Conservation (phyloP, 2,113 vertebrate species). For the Sylvia atricapilla region DNA sequence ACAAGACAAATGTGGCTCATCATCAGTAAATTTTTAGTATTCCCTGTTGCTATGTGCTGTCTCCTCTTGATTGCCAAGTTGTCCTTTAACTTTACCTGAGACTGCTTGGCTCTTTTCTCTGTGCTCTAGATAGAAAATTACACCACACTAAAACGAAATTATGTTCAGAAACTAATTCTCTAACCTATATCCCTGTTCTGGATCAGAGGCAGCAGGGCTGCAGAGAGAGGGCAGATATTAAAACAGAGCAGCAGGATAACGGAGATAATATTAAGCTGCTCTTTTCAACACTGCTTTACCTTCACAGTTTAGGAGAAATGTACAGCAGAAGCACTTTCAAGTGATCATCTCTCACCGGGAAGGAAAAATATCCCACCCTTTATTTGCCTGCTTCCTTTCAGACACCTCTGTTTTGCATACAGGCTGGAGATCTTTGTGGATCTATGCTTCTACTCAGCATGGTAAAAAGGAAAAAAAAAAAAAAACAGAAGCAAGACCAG, state of each 20-base stretch:
- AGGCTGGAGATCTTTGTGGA: not conserved
- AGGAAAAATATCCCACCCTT: not conserved
- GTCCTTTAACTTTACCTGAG: not conserved
- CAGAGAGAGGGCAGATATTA: rapidly evolving
- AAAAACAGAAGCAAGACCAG: not conserved
- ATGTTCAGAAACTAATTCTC: not conserved
- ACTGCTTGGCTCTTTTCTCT: not conserved
- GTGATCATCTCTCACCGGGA: not conserved
- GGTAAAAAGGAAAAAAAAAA: not conserved
- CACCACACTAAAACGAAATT: not conserved
- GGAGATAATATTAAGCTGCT: not conserved
- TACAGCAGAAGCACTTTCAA: not conserved
- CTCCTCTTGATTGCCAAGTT: not conserved
- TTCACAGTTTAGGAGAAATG: not conserved
- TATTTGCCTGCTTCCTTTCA: not conserved
- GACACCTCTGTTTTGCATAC: rapidly evolving
- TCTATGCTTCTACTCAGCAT: not conserved
- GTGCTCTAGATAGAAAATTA: not conserved
- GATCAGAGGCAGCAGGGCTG: not conserved
- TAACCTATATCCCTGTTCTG: not conserved
- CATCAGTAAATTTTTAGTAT: not conserved
- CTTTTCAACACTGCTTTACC: not conserved
- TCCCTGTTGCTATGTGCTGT: rapidly evolving
- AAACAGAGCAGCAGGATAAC: not conserved
- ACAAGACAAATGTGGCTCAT: not conserved